Base-by-base conservation (phyloP, 2,797 vertebrate genomes). In the Oreochromis mossambicus region DNA sequence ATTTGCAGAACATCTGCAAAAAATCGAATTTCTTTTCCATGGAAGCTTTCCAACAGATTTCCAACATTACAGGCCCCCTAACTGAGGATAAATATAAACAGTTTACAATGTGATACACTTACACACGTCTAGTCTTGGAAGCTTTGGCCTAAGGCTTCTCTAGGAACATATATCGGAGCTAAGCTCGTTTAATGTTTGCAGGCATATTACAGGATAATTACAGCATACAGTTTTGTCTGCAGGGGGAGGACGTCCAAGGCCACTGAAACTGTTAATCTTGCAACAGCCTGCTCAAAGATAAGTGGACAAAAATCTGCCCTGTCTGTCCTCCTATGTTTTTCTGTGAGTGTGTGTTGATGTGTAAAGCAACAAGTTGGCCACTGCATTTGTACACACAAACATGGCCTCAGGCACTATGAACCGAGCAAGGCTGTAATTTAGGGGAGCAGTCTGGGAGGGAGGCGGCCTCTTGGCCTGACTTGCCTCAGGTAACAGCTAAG, bases 401-500 rank as follows among this genome's bases (percentile, higher is more conserved):
- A 92, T 58, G 83, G 89, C 95, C 92, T 86, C 79, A 36, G 91
- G 93, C 91, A 7, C 82, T 88, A 6, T 73, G 81, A 91, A 88
- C 51, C 34, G 11, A 89, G 90, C 88, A 92, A 82, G 88, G 86
- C 90, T 95, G 79, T 96, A 93, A 95, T 94, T 95, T 94, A 93
- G 91, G 85, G 61, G 75, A 80, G 82, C 82, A 12, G 90, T 83
- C 86, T 88, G 77, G 87, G 85, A 88, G 90, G 92, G 88, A 88
- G 81, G 84, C 46, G 29, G 87, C 87, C 82, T 87, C 90, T 92
- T 88, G 89, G 93, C 89, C 90, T 66, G 70, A 81, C 87, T 93
- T 24, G 93, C 95, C 95, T 94, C 93, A 95, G 95, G 95, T 95
- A 93, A 93, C 93, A 89, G 88, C 87, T 91, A 91, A 93, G 84